phyloP scores from a whole-genome alignment of 2,797 vertebrate species.

The Karalla daura region DNA sequence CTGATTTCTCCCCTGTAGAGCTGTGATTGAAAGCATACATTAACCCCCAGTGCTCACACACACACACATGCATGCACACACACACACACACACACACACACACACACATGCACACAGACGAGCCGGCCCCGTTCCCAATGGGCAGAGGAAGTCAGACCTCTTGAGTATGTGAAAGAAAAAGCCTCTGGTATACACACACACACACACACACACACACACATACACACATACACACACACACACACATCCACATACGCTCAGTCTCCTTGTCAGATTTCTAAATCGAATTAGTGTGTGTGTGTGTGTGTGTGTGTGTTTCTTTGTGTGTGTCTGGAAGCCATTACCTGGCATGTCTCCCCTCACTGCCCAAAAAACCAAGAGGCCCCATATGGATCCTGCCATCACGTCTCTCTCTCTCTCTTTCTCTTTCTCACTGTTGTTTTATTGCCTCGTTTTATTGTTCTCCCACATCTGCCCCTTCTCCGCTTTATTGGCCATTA shows the following conservation, averaged over 20 bases:
- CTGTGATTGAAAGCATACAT: conserved; percentile 79
- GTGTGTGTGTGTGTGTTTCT: conserved; percentile 29
- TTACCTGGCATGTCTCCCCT: conserved; percentile 74
- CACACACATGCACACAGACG: conserved; percentile 35
- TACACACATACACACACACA: conserved; percentile 34
- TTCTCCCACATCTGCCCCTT: conserved; percentile 8
- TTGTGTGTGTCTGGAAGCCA: conserved; percentile 74
- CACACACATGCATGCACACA: conserved; percentile 34
- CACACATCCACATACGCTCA: conserved; percentile 30
- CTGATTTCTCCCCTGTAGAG: conserved; percentile 68
- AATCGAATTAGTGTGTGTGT: conserved; percentile 60
- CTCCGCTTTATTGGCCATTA: conserved; percentile 4
- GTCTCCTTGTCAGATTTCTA: conserved; percentile 65
- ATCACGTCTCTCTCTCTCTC: conserved; percentile 36
- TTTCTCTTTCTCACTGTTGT: conserved; percentile 11
- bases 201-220: conserved; percentile 30
- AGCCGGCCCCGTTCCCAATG: conserved; percentile 40
- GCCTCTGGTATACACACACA: conserved; percentile 46
- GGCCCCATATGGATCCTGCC: conserved; percentile 67
- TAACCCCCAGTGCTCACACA: conserved; percentile 50
- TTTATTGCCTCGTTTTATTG: conserved; percentile 41
- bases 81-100: conserved; percentile 42
- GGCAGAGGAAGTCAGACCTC: conserved; percentile 62
- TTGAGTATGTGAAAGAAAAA: conserved; percentile 52
- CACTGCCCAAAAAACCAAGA: conserved; percentile 63